A percentile compares a stretch with the other conserved stretches of the same genome.
Conservation (phyloP, 1,140 invertebrate genomes). For the Caenorhabditis inopinata region DNA sequence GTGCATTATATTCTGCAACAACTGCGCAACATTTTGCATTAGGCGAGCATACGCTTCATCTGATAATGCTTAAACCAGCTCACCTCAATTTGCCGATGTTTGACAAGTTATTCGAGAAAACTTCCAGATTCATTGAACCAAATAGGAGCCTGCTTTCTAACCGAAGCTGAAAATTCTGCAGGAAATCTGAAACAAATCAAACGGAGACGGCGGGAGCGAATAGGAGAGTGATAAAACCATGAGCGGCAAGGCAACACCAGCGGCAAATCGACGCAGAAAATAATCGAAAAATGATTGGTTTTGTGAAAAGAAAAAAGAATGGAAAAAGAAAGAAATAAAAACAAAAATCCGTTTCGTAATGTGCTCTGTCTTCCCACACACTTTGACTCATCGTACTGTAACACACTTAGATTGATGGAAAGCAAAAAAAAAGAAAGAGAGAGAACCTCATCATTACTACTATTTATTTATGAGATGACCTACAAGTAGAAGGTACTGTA, state of each 20-base stretch:
- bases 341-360: slow-evolving; percentile 30
- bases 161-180: not conserved
- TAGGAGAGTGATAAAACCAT: not conserved
- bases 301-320: not conserved
- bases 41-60: too few species aligned
- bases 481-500: too few species aligned
- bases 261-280: not conserved
- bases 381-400: slow-evolving; percentile 23
- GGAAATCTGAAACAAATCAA: not conserved
- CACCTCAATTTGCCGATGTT: slow-evolving; percentile 3
- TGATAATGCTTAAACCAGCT: too few species aligned
- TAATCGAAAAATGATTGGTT: slow-evolving; percentile 7
- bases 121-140: not conserved
- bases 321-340: not conserved
- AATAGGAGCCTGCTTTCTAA: not conserved
- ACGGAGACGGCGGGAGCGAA: not conserved
- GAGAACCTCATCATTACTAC: not conserved
- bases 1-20: too few species aligned
- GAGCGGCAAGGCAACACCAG: not conserved
- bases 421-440: not conserved
- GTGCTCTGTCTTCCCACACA: not conserved
- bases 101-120: slow-evolving; percentile 10
- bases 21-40: too few species aligned
- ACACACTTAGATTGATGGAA: not conserved
- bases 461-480: not conserved